These are phyloP conservation scores for Ostrea denselamellosa DNA, from an alignment of 1,140 invertebrate species.

Conservation along the genomic window DNA sequence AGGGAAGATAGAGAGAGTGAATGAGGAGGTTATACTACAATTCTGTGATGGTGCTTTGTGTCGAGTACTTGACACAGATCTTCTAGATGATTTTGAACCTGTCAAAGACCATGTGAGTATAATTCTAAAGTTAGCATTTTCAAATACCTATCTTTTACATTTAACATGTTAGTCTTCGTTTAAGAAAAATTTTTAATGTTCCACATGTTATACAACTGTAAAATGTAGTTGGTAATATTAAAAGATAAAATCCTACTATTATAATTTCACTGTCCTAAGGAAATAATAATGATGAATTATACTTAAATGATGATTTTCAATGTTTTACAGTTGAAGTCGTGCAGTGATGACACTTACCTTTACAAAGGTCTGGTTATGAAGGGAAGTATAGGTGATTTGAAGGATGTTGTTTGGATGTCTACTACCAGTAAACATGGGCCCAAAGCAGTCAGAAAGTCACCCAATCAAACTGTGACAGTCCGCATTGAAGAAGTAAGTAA, in stretches of 20 bases:
- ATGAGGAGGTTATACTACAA: conserved; percentile 75
- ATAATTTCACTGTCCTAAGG: too few relatives aligned
- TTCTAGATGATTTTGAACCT: conserved; percentile 16
- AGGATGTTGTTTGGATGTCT: conserved; percentile 88
- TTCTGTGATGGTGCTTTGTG: conserved; percentile 79
- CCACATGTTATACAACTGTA: too few relatives aligned
- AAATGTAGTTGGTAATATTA: too few relatives aligned
- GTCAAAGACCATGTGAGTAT: conserved; percentile 25
- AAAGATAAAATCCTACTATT: too few relatives aligned
- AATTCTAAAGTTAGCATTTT: background rate
- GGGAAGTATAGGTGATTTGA: conserved; percentile 85
- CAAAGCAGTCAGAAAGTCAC: conserved; percentile 82
- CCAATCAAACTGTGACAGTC: conserved; percentile 80
- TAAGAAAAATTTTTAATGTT: background rate
- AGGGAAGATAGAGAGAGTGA: conserved; percentile 81
- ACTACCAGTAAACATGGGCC: conserved; percentile 85
- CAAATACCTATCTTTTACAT: background rate
- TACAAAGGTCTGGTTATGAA: conserved; percentile 89
- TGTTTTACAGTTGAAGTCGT: conserved; percentile 81
- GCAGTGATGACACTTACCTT: conserved; percentile 82
- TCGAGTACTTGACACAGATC: conserved; percentile 44
- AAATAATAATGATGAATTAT: too few relatives aligned
- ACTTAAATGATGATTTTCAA: background rate
- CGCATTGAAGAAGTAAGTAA: conserved; percentile 81
- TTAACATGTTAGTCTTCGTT: background rate